These are phyloP conservation scores for Dinomys branickii DNA, from an alignment of 2,113 vertebrate species.

Conservation along the genomic window DNA sequence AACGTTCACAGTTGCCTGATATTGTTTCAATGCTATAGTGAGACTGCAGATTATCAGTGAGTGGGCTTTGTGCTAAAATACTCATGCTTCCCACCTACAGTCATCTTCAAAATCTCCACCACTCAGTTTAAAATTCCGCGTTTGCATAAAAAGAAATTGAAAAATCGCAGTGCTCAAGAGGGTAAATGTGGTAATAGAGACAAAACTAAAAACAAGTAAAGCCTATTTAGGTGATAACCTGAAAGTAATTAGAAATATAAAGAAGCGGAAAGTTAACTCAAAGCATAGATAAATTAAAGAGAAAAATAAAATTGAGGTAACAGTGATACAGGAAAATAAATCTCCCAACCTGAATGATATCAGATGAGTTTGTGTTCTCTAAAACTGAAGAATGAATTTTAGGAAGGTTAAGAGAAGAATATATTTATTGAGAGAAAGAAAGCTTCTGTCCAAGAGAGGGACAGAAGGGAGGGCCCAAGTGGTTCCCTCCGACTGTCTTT, in stretches of 20 bases:
- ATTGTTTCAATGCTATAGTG: background rate
- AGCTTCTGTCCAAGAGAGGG: too few relatives aligned
- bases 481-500: too few relatives aligned
- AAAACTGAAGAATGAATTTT: too few relatives aligned
- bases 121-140: background rate
- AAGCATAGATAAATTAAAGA: background rate
- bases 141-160: slow-evolving; percentile 8
- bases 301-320: background rate
- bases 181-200: background rate
- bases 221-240: background rate
- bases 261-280: background rate
- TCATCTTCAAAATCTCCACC: background rate
- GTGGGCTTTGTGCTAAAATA: background rate
- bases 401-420: too few relatives aligned
- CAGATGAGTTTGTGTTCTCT: too few relatives aligned
- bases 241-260: background rate
- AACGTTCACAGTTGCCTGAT: background rate
- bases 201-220: background rate
- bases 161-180: background rate
- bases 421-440: too few relatives aligned
- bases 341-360: too few relatives aligned
- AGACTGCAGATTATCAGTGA: background rate
- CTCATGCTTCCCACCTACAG: accelerated
- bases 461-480: too few relatives aligned
- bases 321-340: background rate